phyloP scores from a whole-genome alignment of 2,113 vertebrate species.

The Hystrix brachyura region DNA sequence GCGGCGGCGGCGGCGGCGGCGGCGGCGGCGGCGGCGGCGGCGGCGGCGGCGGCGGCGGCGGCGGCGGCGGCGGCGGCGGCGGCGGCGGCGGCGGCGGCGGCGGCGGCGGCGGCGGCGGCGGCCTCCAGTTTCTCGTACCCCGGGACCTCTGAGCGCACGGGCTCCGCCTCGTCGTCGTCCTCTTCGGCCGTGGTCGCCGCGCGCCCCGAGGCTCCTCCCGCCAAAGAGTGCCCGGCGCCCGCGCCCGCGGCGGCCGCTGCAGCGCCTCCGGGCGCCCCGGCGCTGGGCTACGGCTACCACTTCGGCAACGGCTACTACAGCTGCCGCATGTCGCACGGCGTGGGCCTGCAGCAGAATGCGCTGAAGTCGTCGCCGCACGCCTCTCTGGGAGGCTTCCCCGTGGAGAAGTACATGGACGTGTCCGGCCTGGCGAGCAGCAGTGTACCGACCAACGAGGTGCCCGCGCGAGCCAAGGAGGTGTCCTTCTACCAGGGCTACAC shows the following conservation, averaged over 20 bases:
- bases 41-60: conserved; percentile 73
- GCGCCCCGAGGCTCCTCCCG: conserved; percentile 83
- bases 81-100: conserved; percentile 77
- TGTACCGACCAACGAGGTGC: conserved; percentile 89
- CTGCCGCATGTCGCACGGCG: conserved; percentile 92
- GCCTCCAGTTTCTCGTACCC: conserved; percentile 88
- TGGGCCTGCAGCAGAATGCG: conserved; percentile 90
- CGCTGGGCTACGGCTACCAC: conserved; percentile 92
- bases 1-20: conserved; percentile 81
- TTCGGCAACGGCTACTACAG: conserved; percentile 94
- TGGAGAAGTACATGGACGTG: conserved; percentile 93
- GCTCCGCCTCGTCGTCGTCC: conserved; percentile 81
- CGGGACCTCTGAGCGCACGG: conserved; percentile 87
- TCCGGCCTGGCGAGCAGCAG: conserved; percentile 89
- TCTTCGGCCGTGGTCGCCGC: conserved; percentile 78
- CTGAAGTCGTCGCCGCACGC: conserved; percentile 91
- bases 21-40: conserved; percentile 68
- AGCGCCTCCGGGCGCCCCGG: conserved; percentile 85
- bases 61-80: conserved; percentile 83
- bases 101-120: conserved; percentile 71
- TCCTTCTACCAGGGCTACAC: conserved; percentile 93
- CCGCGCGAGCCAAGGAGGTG: conserved; percentile 90
- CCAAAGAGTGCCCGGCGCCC: conserved; percentile 88
- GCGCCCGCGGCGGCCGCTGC: conserved; percentile 81
- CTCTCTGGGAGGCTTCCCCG: conserved; percentile 90